Base-by-base conservation (phyloP, 2,113 vertebrate species). In the human region DNA sequence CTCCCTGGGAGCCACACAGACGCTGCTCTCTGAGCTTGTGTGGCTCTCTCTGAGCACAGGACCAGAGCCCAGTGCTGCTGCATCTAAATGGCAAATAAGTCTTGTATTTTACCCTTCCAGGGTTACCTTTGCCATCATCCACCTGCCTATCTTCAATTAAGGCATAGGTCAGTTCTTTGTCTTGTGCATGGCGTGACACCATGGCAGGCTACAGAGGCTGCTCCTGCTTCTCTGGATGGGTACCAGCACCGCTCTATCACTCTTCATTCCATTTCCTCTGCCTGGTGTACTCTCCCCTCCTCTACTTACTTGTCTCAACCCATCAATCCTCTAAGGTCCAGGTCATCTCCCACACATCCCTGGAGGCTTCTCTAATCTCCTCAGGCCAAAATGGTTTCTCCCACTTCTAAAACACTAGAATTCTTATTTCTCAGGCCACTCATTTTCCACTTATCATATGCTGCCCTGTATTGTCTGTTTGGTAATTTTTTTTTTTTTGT, bases 371-470 rank as follows among this genome's bases (percentile, higher is more conserved):
- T 61, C 50, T 48, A n/a, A 93, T 70, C 64, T 88, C 97, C 75
- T 87, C 88, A 81, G 94, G 96, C 80, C 88, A 96, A 95, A 92
- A 82, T 20, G 50, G 78, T 84, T 81, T 94, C 82, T 93, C 57
- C 55, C 35, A 81, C 79, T 68, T 89, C 79, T 82, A 17, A 87
- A 88, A 88, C 97, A 68, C 27, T 81, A 16, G 64, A 93, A 66
- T 70, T 78, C 40, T 20, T 52, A 94, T 84, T 95, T 98, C 95
- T 97, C 94, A 40, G 3, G 88, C 55, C 93, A 32, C 90, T 94
- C 97, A 70, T 95, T 97, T 95, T 90, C 94, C 90, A 93, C 78
- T 97, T 97, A 94, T 73, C 97, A 82, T 95, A 94, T 88, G 79
- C 84, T 90, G 38, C 95, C 88, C 40, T 35, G 64, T 38, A 90